These are phyloP conservation scores for Gymnocheta viridis DNA, from an alignment of 2,888 invertebrate genomes.

Conservation along the genomic window DNA sequence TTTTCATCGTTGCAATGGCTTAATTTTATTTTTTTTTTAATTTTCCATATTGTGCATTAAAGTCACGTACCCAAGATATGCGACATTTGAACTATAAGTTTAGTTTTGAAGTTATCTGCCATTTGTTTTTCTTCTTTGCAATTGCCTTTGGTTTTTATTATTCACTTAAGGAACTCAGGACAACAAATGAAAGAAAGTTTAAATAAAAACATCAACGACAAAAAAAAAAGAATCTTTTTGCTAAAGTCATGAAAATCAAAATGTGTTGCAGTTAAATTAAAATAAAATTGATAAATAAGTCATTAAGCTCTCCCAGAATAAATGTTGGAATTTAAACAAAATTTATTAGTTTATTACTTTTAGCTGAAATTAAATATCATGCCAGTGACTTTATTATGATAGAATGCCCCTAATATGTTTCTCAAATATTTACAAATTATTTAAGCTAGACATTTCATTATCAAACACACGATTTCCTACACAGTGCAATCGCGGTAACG, in stretches of 20 bases:
- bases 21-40: constrained; percentile 2
- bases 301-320: constrained; percentile 55
- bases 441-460: too few species aligned
- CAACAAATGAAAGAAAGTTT: constrained; percentile 13
- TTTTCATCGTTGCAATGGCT: constrained; percentile 15
- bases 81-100: constrained; percentile 65
- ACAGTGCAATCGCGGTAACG: too few species aligned
- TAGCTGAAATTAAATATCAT: too few species aligned
- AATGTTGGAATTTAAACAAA: not conserved
- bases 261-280: constrained; percentile 62
- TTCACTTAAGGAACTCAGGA: not conserved
- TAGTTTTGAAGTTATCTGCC: constrained; percentile 58
- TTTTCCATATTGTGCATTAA: constrained; percentile 55
- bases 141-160: not conserved
- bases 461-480: too few species aligned
- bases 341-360: constrained; percentile 28
- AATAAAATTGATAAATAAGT: constrained; percentile 50
- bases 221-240: too few species aligned
- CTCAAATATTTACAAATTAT: too few species aligned
- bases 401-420: too few species aligned
- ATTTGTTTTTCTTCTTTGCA: constrained; percentile 16
- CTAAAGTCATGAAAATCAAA: constrained; percentile 66
- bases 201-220: too few species aligned
- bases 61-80: constrained; percentile 67
- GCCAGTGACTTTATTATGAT: too few species aligned